Base-by-base conservation (phyloP, 1,140 invertebrate genomes). In the Tetraneura akinire region DNA sequence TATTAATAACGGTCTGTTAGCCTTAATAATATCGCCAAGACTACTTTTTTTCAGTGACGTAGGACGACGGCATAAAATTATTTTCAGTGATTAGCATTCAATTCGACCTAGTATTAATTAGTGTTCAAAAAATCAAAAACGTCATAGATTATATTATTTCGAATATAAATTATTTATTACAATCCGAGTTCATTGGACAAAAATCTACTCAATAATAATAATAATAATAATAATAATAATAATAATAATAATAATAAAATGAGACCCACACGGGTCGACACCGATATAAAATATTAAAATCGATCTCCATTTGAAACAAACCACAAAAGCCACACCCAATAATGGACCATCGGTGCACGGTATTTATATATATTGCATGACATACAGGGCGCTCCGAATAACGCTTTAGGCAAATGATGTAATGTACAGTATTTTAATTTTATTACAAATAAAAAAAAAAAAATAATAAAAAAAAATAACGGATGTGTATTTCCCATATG, bases 271-370 rank as follows among this genome's bases (percentile, higher is more conserved):
- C n/a, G 70, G 37, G 37, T 53, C 45, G 49, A 74, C 70, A 32
- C 26, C 47, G 18, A 21, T n/a, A n/a, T n/a, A n/a, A n/a, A n/a
- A n/a, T n/a, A n/a, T 53, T 29, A 55, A 55, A 74, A 37, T 55
- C 14, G 49, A 32, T 4, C 42, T 37, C 21, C 13, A 47, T 32
- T 51, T 55, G 71, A 55, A 74, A 21, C 51, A 55, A 55, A 74
- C 71, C 49, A n/a, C 71, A 74, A 74, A 74, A 73, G 49, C 70
- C 70, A 16, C 45, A 51, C 70, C 70, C 70, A 29, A n/a, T n/a
- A n/a, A n/a, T n/a, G n/a, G n/a, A n/a, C n/a, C n/a, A n/a, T n/a
- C n/a, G n/a, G 23, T 9, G 4, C 10, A 47, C 45, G 1, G 1
- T 1, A 47, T 47, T 10, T 47, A 10, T 14, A 47, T 37, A 37